Evolutionary conservation across 2,113 vertebrate species (phyloP), one percentile per base, ranked within the genome.

Genomic region (Pluvialis apricaria): DNA sequence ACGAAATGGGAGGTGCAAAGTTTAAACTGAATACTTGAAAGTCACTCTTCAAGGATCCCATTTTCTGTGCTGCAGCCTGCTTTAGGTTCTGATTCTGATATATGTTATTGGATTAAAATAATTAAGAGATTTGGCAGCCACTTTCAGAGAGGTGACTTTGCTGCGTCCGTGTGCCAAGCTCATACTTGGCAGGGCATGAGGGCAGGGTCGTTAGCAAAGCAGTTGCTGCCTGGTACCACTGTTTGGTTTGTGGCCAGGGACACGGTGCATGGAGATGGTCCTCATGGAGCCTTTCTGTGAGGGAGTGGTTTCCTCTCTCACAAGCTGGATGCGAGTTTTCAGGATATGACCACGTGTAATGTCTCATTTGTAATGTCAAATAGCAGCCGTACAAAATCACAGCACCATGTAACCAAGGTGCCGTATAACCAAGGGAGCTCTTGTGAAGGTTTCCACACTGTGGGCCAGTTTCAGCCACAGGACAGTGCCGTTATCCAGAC

Each of bases 291-390:
- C 71, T 62, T 75, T 52, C 8, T 34, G 45, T 64, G 55, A 73
- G 83, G 84, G 83, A 75, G 89, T 3, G 73, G 73, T 64, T 97
- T 92, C 91, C 89, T 90, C 65, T 81, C 81, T 60, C 86, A 47
- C 64, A 14, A 26, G 57, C 86, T 90, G 91, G 29, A 4, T 29
- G 20, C 0, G 1, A 66, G 49, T 29, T 64, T 85, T 32, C 79
- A 92, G 92, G 88, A 86, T 60, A 3, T 31, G 73, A 76, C n/a
- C 2, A 4, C 58, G 52, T 0, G 1, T 8, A 13, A 4, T 10
- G 29, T n/a, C 51, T 55, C 66, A 18, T 55, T 20, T 54, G 72
- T 26, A 32, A 32, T 6, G 72, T 47, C 76, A 86, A 19, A n/a
- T 0, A 70, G 72, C 76, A 90, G 82, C 51, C 40, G 0, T 16